These are phyloP conservation scores for Caloenas nicobarica DNA, from an alignment of 2,113 vertebrate genomes.

Conservation along the genomic window DNA sequence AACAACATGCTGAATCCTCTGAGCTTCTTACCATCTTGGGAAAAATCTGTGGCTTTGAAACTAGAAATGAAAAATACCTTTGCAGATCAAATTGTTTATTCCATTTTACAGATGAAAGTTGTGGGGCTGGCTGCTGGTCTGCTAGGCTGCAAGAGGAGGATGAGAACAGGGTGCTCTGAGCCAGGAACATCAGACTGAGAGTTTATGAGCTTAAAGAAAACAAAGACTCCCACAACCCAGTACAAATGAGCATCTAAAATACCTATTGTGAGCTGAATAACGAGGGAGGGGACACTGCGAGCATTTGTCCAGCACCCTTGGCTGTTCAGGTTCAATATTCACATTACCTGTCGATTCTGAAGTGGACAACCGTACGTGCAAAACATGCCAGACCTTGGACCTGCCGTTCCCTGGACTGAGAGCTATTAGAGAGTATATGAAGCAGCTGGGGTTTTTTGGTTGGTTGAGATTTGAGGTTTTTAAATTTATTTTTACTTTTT, in stretches of 20 bases:
- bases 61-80: neutral
- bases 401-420: neutral
- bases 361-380: neutral
- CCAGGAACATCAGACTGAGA: neutral
- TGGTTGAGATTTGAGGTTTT: neutral
- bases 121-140: neutral
- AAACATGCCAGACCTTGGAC: neutral
- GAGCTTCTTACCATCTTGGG: neutral
- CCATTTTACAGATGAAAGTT: neutral
- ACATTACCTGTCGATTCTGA: neutral
- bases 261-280: neutral
- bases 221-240: neutral
- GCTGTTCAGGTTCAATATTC: neutral
- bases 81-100: neutral
- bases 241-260: neutral
- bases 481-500: neutral
- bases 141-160: neutral
- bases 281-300: rapidly evolving
- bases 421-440: neutral
- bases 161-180: neutral
- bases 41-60: neutral
- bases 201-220: neutral
- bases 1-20: neutral
- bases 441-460: neutral
- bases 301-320: neutral